phyloP scores from a whole-genome alignment of 2,888 invertebrate species.

The Blastobasis lacticolella region DNA sequence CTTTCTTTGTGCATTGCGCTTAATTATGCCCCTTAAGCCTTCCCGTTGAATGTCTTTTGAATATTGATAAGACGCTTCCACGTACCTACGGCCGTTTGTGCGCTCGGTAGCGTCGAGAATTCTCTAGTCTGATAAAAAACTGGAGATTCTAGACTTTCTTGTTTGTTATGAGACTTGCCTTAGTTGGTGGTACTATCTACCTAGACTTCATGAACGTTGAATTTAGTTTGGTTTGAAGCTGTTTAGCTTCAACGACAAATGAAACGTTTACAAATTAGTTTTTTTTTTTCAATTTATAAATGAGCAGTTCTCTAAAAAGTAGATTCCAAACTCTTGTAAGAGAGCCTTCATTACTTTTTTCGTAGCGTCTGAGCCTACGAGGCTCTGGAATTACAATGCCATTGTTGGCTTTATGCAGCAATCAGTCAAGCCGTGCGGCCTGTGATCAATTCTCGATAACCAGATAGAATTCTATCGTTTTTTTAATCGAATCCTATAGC shows the following conservation, averaged over 20 bases:
- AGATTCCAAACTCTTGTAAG: conserved; percentile 3
- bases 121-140: conserved; percentile 2
- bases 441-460: conserved; percentile 18
- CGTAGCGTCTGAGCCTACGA: conserved; percentile 8
- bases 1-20: too few relatives aligned
- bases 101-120: conserved; percentile 1
- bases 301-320: too few relatives aligned
- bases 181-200: too few relatives aligned
- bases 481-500: conserved; percentile 1
- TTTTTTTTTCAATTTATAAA: too few relatives aligned
- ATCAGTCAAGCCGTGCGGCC: conserved; percentile 27
- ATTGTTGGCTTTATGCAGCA: conserved; percentile 24
- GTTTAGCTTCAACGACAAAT: too few relatives aligned
- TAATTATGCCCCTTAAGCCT: conserved; percentile 1
- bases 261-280: too few relatives aligned
- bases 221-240: too few relatives aligned
- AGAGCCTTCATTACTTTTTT: conserved; percentile 18
- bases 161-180: not conserved
- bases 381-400: conserved; percentile 24
- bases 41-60: conserved; percentile 1
- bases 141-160: conserved; percentile 5
- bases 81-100: not conserved
- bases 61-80: conserved; percentile 2
- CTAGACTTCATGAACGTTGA: too few relatives aligned
- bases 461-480: conserved; percentile 7